Percentiles rank a stretch among this genome's conserved stretches.
Evolutionary conservation across 2,888 invertebrate species (phyloP).

Genomic region (Seira ritae): DNA sequence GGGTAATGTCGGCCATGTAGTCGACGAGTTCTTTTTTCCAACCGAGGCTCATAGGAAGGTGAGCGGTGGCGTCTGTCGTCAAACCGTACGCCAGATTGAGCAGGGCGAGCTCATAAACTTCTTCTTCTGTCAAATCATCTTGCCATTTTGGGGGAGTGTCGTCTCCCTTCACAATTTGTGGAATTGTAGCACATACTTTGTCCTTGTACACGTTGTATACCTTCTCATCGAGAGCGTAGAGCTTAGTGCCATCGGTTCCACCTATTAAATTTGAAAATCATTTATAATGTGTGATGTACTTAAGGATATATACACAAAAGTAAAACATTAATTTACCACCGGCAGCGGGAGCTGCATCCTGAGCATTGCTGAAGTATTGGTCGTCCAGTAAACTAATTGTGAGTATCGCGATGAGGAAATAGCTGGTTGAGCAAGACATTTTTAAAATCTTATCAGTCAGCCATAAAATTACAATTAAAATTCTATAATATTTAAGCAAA

Average conservation of each 20-base stretch:
- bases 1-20: conserved; percentile 30
- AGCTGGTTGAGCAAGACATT: no score
- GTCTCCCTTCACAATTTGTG: conserved; percentile 2
- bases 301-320: no score
- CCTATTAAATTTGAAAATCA: not conserved
- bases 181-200: conserved; percentile 18
- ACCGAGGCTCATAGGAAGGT: conserved; percentile 30
- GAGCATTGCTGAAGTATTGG: no score
- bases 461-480: no score
- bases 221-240: conserved; percentile 24
- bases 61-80: conserved; percentile 36
- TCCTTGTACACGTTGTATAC: conserved; percentile 13
- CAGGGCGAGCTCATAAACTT: conserved; percentile 47
- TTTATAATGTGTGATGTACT: no score
- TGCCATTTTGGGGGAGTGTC: conserved; percentile 13
- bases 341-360: no score
- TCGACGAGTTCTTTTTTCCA: conserved; percentile 45
- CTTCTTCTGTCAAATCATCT: conserved; percentile 35
- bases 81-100: conserved; percentile 52
- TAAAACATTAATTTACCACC: no score
- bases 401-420: no score
- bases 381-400: no score
- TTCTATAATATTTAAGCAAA: no score
- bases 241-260: conserved; percentile 17
- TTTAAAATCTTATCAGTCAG: no score